phyloP scores from a whole-genome alignment of 37 sponge, comb jelly and placozoan genomes.

The Dysidea cf. avara region DNA sequence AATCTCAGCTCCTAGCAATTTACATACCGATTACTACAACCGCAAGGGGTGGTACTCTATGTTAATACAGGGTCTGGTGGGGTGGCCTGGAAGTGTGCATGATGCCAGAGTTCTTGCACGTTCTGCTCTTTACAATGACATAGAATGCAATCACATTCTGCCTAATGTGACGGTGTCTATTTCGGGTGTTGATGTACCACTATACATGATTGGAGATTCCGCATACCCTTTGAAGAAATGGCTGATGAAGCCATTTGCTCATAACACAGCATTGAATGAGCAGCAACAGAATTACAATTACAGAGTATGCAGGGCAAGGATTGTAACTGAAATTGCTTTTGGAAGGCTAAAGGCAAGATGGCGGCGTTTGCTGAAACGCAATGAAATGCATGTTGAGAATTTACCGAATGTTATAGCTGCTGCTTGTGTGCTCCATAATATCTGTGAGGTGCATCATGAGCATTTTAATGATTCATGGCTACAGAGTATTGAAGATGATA shows the following conservation, averaged over 20 bases:
- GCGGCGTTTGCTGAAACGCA: constrained; percentile 1
- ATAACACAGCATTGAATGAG: background rate
- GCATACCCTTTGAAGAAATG: constrained; percentile 3
- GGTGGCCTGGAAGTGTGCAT: constrained; percentile 15
- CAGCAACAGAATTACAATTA: background rate
- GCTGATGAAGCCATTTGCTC: constrained; percentile 13
- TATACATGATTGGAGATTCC: constrained; percentile 8
- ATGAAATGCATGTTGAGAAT: background rate
- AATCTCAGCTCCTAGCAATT: too few species aligned
- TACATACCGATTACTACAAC: too few species aligned
- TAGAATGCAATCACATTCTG: background rate
- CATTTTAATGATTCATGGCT: constrained; percentile 6
- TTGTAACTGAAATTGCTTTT: constrained; percentile 18
- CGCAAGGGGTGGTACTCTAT: too few species aligned
- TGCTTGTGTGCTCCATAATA: constrained; percentile 1
- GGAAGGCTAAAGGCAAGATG: constrained; percentile 14
- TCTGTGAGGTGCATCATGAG: constrained; percentile 10
- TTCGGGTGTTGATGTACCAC: constrained; percentile 7
- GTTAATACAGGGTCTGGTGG: too few species aligned
- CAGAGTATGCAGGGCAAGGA: constrained; percentile 1
- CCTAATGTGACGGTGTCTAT: background rate
- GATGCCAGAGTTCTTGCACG: constrained; percentile 8
- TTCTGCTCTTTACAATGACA: background rate
- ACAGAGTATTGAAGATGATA: background rate
- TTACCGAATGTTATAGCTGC: constrained; percentile 5